Percentiles rank a stretch among this genome's conserved stretches.
These are phyloP conservation scores for Antheraea pernyi DNA, from an alignment of 1,140 invertebrate genomes.

Conservation along the genomic window DNA sequence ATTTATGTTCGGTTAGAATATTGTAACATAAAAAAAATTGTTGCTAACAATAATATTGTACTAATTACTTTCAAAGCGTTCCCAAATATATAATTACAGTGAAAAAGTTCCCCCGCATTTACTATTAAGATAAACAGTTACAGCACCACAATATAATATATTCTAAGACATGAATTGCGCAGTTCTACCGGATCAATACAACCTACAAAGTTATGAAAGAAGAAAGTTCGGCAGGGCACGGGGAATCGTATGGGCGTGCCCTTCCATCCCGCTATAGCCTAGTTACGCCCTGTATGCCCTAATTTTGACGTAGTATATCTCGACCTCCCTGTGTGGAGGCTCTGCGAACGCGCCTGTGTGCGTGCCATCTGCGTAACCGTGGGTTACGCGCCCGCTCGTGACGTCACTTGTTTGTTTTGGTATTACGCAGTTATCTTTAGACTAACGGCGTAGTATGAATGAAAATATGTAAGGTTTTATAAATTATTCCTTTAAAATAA, in stretches of 20 bases:
- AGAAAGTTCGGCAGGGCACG: constrained; percentile 73
- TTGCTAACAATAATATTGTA: no score
- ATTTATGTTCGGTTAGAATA: no score
- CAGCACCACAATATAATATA: constrained; percentile 61
- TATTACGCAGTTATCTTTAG: constrained; percentile 15
- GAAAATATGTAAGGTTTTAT: neutral
- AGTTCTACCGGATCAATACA: constrained; percentile 76
- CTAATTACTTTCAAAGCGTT: no score
- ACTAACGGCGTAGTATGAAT: neutral
- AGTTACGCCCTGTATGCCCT: constrained; percentile 76
- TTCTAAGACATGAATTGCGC: constrained; percentile 70
- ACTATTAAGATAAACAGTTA: constrained; percentile 34
- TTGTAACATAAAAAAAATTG: no score
- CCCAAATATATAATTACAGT: neutral
- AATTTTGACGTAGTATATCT: constrained; percentile 65
- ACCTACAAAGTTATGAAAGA: constrained; percentile 77
- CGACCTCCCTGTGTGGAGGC: constrained; percentile 18
- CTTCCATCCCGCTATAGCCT: constrained; percentile 68
- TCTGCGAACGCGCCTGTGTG: constrained; percentile 40
- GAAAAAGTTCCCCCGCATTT: neutral
- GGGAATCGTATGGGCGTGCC: constrained; percentile 63
- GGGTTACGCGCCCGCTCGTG: constrained; percentile 17
- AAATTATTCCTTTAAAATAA: neutral
- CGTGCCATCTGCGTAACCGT: constrained; percentile 32
- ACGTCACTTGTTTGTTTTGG: constrained; percentile 27